These are phyloP conservation scores for Progne subis DNA, from an alignment of 2,113 vertebrate genomes.

Conservation along the genomic window DNA sequence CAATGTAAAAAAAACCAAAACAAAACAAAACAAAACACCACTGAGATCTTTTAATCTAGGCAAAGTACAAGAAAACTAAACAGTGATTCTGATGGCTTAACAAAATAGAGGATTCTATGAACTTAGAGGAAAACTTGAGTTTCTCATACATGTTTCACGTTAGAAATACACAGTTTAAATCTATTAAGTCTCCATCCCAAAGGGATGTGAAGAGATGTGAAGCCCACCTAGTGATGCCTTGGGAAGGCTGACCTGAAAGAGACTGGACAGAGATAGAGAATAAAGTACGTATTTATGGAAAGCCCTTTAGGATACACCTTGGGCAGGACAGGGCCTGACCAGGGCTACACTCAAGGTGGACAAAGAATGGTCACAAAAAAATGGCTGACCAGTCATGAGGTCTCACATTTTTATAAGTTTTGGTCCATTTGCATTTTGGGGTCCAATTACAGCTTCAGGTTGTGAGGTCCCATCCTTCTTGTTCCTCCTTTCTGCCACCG, in stretches of 20 bases:
- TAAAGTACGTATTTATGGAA: neutral
- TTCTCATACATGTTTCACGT: neutral
- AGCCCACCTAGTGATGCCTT: neutral
- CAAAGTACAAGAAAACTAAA: neutral
- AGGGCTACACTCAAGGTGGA: neutral
- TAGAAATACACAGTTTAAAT: neutral
- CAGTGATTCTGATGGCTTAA: neutral
- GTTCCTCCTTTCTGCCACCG: neutral
- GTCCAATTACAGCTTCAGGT: neutral
- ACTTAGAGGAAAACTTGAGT: neutral
- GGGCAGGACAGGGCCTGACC: neutral
- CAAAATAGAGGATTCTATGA: neutral
- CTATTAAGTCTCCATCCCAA: neutral
- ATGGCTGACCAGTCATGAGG: neutral
- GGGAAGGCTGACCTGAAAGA: neutral
- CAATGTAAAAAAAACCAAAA: neutral
- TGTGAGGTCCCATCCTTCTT: neutral
- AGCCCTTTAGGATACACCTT: neutral
- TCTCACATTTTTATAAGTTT: neutral
- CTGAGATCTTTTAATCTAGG: neutral
- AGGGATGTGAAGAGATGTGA: neutral
- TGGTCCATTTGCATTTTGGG: neutral
- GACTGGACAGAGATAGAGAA: neutral
- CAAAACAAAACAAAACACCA: neutral
- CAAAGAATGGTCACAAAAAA: neutral